A percentile compares a stretch with the other conserved stretches of the same genome.
Evolutionary conservation across 2,888 invertebrate species (phyloP).

Genomic region (Drepanosiphum platanoidis): DNA sequence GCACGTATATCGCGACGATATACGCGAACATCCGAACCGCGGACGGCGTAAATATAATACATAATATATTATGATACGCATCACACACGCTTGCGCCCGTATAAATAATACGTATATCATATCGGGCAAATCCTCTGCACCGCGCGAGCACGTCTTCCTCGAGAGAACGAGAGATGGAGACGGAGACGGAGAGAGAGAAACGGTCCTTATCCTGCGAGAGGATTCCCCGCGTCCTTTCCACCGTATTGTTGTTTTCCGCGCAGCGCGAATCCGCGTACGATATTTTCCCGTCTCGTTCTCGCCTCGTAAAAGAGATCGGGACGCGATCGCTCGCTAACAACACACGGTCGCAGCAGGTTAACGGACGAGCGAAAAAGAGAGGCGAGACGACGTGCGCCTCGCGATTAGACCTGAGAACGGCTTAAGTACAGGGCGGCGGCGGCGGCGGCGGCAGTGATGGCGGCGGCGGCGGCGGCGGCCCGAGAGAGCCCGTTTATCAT

Average conservation of each 20-base stretch:
- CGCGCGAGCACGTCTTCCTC: neutral
- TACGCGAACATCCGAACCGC: too few relatives aligned
- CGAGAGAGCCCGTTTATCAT: slow-evolving; percentile 54
- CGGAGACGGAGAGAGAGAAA: too few relatives aligned
- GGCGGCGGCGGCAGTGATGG: neutral
- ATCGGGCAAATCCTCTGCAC: neutral
- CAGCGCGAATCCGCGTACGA: slow-evolving; percentile 25
- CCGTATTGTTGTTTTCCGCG: neutral
- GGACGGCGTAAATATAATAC: too few relatives aligned
- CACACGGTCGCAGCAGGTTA: slow-evolving; percentile 16
- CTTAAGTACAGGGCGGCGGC: slow-evolving; percentile 21
- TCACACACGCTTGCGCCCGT: neutral
- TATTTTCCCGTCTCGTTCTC: neutral
- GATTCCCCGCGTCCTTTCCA: neutral
- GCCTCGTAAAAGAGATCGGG: slow-evolving; percentile 6
- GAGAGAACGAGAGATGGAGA: too few relatives aligned
- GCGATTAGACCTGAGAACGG: slow-evolving; percentile 46
- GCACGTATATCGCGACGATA: too few relatives aligned
- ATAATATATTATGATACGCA: too few relatives aligned
- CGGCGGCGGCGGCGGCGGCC: slow-evolving; percentile 1
- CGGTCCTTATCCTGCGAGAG: neutral
- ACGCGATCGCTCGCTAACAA: neutral
- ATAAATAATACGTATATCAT: neutral
- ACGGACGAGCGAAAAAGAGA: slow-evolving; percentile 33
- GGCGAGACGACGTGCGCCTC: slow-evolving; percentile 25